A percentile compares a stretch with the other conserved stretches of the same genome.
These are phyloP conservation scores for Lophotriccus pileatus DNA, from an alignment of 2,797 vertebrate genomes.

Conservation along the genomic window DNA sequence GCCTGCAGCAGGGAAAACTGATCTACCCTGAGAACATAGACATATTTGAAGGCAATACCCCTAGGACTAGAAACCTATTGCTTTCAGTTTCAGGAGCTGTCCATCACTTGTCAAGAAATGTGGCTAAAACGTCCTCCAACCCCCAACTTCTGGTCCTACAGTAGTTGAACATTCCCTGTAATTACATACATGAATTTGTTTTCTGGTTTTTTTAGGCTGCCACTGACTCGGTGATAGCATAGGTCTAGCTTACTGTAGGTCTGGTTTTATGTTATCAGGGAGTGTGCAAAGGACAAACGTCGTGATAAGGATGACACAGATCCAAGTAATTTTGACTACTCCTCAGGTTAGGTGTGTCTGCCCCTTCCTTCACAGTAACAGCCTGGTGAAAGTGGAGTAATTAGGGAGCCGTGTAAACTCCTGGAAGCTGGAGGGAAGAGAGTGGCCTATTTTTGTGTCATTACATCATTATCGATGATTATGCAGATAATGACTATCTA, in stretches of 20 bases:
- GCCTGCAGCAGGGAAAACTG: slow-evolving; percentile 75
- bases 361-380: background rate
- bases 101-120: slow-evolving; percentile 76
- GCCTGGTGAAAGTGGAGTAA: background rate
- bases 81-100: slow-evolving; percentile 80
- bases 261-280: background rate
- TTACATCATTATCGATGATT: background rate
- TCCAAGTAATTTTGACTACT: background rate
- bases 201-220: background rate
- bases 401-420: background rate
- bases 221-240: background rate
- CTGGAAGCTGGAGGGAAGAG: background rate
- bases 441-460: background rate
- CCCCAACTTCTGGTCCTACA: background rate
- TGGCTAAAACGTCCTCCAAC: background rate
- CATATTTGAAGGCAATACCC: slow-evolving; percentile 78
- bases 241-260: background rate
- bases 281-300: background rate
- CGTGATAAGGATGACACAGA: background rate
- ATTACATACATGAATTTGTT: background rate
- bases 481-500: background rate
- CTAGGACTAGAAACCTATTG: slow-evolving; percentile 76
- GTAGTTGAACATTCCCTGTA: background rate
- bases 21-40: slow-evolving; percentile 78
- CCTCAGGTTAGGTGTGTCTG: background rate